These are phyloP conservation scores for Plebejus argus DNA, from an alignment of 2,888 invertebrate genomes.

Conservation along the genomic window DNA sequence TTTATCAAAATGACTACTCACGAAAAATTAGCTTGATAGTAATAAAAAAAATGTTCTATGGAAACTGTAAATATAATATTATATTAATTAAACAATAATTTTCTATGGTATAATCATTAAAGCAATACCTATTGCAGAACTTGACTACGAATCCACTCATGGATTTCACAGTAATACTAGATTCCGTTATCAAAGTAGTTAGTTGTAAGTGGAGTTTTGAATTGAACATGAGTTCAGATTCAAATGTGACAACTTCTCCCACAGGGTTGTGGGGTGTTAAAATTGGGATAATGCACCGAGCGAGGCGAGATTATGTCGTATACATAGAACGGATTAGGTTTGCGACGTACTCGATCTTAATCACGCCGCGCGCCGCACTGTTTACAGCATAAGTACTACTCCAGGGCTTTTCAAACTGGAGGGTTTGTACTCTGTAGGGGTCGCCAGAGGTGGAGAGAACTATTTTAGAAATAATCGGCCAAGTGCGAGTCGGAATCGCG, in stretches of 20 bases:
- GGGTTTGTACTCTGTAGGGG: too few species aligned
- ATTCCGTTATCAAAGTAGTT: conserved; percentile 6
- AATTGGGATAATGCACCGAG: background rate
- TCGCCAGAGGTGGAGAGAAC: too few species aligned
- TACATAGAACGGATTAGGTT: background rate
- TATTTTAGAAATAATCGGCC: too few species aligned
- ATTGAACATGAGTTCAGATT: conserved; percentile 1
- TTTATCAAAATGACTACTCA: too few species aligned
- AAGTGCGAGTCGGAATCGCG: too few species aligned
- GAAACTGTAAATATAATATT: too few species aligned
- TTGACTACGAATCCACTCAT: background rate
- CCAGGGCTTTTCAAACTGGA: too few species aligned
- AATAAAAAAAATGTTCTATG: too few species aligned
- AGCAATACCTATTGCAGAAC: background rate
- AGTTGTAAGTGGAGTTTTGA: conserved; percentile 19
- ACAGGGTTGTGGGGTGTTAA: background rate
- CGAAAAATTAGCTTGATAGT: too few species aligned
- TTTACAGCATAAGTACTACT: background rate
- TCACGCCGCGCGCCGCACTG: too few species aligned
- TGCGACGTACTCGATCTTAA: background rate
- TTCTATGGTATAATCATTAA: background rate
- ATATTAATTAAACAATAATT: too few species aligned
- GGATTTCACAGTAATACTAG: background rate
- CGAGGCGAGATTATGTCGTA: background rate
- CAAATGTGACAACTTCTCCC: conserved; percentile 2